Evolutionary conservation across 2,113 vertebrate species (phyloP).

Genomic region (Neotragus moschatus): DNA sequence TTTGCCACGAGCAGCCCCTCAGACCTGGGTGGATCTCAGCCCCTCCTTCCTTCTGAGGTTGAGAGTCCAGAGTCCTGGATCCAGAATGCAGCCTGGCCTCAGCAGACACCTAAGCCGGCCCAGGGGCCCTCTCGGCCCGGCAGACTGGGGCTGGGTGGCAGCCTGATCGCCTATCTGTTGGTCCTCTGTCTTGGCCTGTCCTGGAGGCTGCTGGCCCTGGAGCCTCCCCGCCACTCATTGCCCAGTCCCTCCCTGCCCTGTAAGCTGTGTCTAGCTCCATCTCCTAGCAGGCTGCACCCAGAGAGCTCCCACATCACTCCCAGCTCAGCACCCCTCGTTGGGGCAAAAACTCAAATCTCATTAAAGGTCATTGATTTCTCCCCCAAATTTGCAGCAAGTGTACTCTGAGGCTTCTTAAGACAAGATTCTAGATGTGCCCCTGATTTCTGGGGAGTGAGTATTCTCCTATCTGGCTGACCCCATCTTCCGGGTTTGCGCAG

Average conservation of each 20-base stretch:
- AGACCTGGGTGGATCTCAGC: background rate
- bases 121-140: background rate
- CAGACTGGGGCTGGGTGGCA: background rate
- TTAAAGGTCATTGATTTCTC: conserved; percentile 75
- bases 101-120: background rate
- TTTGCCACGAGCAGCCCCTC: background rate
- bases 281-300: background rate
- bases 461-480: background rate
- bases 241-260: conserved; percentile 67
- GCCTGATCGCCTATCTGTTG: background rate
- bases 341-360: conserved; percentile 77
- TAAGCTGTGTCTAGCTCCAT: conserved; percentile 45
- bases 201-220: conserved; percentile 80
- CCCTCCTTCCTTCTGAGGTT: background rate
- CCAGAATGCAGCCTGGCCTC: background rate
- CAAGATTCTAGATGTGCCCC: background rate
- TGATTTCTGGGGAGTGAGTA: background rate
- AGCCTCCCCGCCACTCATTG: conserved; percentile 79
- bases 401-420: conserved; percentile 55
- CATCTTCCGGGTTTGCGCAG: background rate
- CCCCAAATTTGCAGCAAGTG: conserved; percentile 74
- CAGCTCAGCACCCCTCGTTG: conserved; percentile 10
- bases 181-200: conserved; percentile 16
- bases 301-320: conserved; percentile 53
- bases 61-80: background rate